phyloP scores from a whole-genome alignment of 2,888 invertebrate genomes.

The Dioctria linearis region DNA sequence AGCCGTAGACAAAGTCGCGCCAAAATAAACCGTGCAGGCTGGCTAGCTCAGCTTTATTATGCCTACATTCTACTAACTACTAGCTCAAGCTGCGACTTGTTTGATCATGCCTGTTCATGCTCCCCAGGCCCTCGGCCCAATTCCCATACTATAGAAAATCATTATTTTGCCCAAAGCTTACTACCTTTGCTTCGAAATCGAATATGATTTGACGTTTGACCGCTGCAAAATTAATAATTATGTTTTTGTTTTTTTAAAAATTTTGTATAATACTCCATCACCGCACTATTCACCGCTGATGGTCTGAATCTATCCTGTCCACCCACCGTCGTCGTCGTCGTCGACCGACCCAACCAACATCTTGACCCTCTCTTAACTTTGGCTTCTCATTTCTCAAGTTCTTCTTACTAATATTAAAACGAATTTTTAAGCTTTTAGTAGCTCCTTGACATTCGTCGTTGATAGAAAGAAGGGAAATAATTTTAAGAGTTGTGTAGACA shows the following conservation, averaged over 20 bases:
- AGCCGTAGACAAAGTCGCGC: neutral
- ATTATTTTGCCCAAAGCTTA: too few species aligned
- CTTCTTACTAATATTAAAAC: neutral
- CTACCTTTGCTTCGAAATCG: too few species aligned
- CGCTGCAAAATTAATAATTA: too few species aligned
- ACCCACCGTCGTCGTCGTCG: too few species aligned
- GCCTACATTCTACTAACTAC: too few species aligned
- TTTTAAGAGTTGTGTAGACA: neutral
- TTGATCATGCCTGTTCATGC: constrained; percentile 1
- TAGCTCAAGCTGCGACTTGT: neutral
- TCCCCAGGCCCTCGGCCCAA: neutral
- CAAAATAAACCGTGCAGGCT: neutral
- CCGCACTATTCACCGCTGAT: too few species aligned
- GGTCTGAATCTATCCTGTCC: too few species aligned
- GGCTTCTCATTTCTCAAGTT: neutral
- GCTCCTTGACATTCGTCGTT: constrained; percentile 50
- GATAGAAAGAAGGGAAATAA: constrained; percentile 12
- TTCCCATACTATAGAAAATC: too few species aligned
- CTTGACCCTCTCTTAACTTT: neutral
- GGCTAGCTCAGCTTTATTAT: neutral
- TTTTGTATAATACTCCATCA: too few species aligned
- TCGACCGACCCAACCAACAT: neutral
- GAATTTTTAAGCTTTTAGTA: constrained; percentile 44
- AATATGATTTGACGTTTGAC: too few species aligned
- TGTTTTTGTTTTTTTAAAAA: too few species aligned